Evolutionary conservation across 2,113 vertebrate genomes (phyloP).

Genomic region (Oncorhynchus keta): DNA sequence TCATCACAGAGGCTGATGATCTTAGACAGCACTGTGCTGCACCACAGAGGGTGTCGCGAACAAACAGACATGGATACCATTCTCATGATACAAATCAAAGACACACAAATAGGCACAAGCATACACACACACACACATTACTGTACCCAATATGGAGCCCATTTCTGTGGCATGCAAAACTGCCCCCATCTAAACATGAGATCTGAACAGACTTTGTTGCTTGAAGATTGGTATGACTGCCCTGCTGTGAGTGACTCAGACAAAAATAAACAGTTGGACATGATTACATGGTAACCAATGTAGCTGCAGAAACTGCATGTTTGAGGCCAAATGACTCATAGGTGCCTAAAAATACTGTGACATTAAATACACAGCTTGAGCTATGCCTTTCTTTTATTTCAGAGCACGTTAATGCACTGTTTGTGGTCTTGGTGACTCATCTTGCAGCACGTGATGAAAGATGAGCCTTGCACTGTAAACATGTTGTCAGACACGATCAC

Average conservation of each 20-base stretch:
- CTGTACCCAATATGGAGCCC: not conserved
- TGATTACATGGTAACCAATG: not conserved
- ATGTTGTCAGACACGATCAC: not conserved
- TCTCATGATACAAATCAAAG: constrained; percentile 27
- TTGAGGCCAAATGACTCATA: constrained; percentile 53
- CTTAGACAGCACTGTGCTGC: constrained; percentile 55
- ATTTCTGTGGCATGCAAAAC: too few relatives aligned
- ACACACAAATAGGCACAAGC: not conserved
- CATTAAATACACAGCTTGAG: constrained; percentile 60
- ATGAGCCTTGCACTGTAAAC: constrained; percentile 14
- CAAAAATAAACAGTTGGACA: not conserved
- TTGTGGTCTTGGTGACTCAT: constrained; percentile 55
- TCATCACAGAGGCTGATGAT: constrained; percentile 37
- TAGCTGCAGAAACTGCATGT: not conserved
- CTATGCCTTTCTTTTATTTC: constrained; percentile 53
- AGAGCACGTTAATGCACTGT: constrained; percentile 51
- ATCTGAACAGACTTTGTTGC: not conserved
- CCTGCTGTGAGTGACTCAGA: not conserved
- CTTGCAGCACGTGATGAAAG: constrained; percentile 31
- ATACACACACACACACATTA: not conserved
- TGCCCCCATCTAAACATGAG: not conserved
- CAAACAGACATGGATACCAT: constrained; percentile 56
- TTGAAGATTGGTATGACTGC: not conserved
- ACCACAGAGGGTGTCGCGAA: constrained; percentile 48
- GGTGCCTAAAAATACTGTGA: constrained; percentile 42